Evolutionary conservation across 2,113 vertebrate species (phyloP).

Genomic region (Poicephalus meyeri): DNA sequence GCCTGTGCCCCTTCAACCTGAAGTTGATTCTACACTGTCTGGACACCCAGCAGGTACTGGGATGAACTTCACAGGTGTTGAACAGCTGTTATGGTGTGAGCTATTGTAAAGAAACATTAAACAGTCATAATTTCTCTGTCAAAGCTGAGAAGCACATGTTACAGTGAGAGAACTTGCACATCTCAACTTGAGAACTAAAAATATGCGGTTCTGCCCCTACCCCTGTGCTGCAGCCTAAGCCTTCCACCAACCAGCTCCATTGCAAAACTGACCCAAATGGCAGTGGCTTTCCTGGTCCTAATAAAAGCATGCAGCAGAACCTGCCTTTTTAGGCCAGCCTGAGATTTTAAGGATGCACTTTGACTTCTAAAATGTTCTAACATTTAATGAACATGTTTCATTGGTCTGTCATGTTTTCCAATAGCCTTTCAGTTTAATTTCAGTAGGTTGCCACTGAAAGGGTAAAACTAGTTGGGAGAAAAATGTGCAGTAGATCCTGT

Average conservation of each 20-base stretch:
- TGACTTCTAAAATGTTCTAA: not conserved
- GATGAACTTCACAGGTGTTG: not conserved
- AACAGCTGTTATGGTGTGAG: not conserved
- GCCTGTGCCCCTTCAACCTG: not conserved
- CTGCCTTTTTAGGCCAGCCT: not conserved
- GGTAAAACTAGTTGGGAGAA: not conserved
- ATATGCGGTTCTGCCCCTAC: not conserved
- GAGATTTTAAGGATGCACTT: not conserved
- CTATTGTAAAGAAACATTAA: not conserved
- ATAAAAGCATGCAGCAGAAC: not conserved
- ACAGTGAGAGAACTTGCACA: accelerated
- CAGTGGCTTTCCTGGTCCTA: not conserved
- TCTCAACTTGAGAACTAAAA: not conserved
- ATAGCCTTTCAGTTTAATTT: not conserved
- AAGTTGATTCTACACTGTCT: accelerated
- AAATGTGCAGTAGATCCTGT: not conserved
- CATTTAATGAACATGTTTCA: not conserved
- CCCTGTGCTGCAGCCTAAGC: not conserved
- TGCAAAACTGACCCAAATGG: not conserved
- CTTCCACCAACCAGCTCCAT: not conserved
- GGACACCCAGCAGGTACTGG: not conserved
- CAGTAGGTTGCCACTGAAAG: not conserved
- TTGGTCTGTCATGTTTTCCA: not conserved
- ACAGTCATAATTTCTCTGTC: not conserved
- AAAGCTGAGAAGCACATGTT: accelerated